Evolutionary conservation across 2,113 vertebrate genomes (phyloP).

Genomic region (Sylvilagus bachmani): DNA sequence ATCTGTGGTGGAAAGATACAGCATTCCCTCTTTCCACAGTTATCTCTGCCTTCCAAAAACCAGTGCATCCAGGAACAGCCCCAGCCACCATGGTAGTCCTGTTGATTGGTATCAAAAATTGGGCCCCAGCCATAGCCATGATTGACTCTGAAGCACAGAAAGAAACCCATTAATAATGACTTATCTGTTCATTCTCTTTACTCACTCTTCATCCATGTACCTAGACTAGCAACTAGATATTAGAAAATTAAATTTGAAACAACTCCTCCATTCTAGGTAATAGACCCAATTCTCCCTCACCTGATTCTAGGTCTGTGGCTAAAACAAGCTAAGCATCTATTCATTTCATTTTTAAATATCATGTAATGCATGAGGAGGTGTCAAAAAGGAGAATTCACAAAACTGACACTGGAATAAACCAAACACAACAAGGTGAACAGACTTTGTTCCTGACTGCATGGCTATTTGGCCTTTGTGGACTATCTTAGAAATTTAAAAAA

Average conservation of each 20-base stretch:
- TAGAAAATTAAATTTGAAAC: slow-evolving; percentile 79
- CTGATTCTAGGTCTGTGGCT: not conserved
- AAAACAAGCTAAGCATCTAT: not conserved
- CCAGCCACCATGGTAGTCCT: slow-evolving; percentile 53
- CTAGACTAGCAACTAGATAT: slow-evolving; percentile 54
- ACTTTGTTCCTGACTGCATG: not conserved
- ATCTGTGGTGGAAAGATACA: slow-evolving; percentile 47
- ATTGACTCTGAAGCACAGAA: slow-evolving; percentile 71
- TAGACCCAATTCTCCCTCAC: slow-evolving; percentile 20
- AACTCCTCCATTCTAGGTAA: slow-evolving; percentile 52
- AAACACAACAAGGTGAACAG: slow-evolving; percentile 42
- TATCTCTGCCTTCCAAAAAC: slow-evolving; percentile 62
- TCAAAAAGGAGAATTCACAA: not conserved
- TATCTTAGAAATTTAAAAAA: slow-evolving; percentile 9
- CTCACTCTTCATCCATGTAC: slow-evolving; percentile 74
- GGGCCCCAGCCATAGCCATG: slow-evolving; percentile 42
- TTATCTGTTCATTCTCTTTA: slow-evolving; percentile 79
- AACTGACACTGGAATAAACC: slow-evolving; percentile 52
- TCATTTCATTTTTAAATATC: slow-evolving; percentile 65
- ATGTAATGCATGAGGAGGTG: not conserved
- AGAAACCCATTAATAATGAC: slow-evolving; percentile 75
- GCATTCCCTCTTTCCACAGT: slow-evolving; percentile 22
- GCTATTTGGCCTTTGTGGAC: not conserved
- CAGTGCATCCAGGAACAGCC: slow-evolving; percentile 54
- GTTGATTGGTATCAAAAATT: slow-evolving; percentile 73